Evolutionary conservation across 2,797 vertebrate species (phyloP).

Genomic region (Pelobates cultripes): DNA sequence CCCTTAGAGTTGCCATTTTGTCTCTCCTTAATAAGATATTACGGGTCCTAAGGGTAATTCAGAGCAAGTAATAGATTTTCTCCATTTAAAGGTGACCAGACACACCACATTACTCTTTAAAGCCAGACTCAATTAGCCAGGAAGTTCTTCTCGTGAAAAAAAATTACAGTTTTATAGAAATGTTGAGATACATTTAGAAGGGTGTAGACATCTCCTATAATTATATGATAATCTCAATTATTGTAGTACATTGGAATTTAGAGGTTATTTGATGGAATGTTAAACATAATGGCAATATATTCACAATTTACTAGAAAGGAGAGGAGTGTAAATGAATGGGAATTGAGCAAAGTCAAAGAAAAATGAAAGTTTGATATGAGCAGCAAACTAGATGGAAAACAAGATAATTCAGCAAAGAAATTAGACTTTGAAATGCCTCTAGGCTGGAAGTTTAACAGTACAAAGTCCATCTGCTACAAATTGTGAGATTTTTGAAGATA

Average conservation of each 20-base stretch:
- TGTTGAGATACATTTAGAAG: conserved; percentile 14
- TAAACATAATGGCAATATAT: conserved; percentile 49
- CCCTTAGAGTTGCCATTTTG: conserved; percentile 45
- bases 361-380: conserved; percentile 31
- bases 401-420: conserved; percentile 34
- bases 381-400: conserved; percentile 20
- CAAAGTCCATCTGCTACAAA: too few species aligned
- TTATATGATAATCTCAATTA: conserved; percentile 48
- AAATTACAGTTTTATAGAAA: conserved; percentile 31
- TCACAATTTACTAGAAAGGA: conserved; percentile 38
- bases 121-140: conserved; percentile 58
- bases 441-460: too few species aligned
- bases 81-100: conserved; percentile 72
- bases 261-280: conserved; percentile 46
- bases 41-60: conserved; percentile 54
- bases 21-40: conserved; percentile 40
- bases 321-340: conserved; percentile 31
- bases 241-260: conserved; percentile 46
- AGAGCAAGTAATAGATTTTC: conserved; percentile 21
- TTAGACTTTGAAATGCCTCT: conserved; percentile 8
- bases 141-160: conserved; percentile 51
- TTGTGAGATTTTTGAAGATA: too few species aligned
- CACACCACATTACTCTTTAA: conserved; percentile 66
- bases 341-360: conserved; percentile 51
- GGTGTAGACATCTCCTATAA: conserved; percentile 30